These are phyloP conservation scores for Meteorus cinctellus DNA, from an alignment of 2,888 invertebrate species.

Conservation along the genomic window DNA sequence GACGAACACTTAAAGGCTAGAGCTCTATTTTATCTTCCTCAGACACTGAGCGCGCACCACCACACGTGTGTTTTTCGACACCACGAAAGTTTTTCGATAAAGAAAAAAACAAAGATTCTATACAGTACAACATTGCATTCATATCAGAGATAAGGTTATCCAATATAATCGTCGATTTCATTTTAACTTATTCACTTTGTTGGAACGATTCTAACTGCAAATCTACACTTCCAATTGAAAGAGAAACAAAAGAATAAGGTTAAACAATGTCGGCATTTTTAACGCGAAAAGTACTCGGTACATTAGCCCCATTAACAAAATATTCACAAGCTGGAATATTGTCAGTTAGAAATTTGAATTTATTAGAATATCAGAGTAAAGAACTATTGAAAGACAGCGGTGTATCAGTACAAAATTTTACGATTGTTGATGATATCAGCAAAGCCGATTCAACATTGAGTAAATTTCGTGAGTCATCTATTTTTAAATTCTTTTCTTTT, in stretches of 20 bases:
- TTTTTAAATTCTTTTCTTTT: slow-evolving; percentile 23
- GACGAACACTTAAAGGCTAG: no score
- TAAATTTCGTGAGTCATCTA: slow-evolving; percentile 80
- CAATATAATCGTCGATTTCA: no score
- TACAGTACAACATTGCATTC: no score
- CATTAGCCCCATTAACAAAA: slow-evolving; percentile 55
- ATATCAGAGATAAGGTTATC: no score
- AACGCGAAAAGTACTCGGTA: slow-evolving; percentile 55
- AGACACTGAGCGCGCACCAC: no score
- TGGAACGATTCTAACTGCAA: no score
- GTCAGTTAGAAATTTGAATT: slow-evolving; percentile 82
- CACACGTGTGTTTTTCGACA: no score
- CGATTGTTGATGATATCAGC: slow-evolving; percentile 83
- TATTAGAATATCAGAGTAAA: slow-evolving; percentile 98
- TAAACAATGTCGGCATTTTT: slow-evolving; percentile 67
- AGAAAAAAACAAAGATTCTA: no score
- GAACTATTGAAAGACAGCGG: slow-evolving; percentile 89
- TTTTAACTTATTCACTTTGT: not conserved
- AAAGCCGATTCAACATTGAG: slow-evolving; percentile 77
- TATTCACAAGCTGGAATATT: slow-evolving; percentile 54
- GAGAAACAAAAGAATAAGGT: slow-evolving; percentile 42
- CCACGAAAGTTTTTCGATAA: no score
- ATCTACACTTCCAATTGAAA: no score
- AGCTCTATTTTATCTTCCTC: no score
- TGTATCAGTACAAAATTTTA: slow-evolving; percentile 90